Evolutionary conservation across 2,797 vertebrate species (phyloP).

Genomic region (Synaphobranchus kaupii): DNA sequence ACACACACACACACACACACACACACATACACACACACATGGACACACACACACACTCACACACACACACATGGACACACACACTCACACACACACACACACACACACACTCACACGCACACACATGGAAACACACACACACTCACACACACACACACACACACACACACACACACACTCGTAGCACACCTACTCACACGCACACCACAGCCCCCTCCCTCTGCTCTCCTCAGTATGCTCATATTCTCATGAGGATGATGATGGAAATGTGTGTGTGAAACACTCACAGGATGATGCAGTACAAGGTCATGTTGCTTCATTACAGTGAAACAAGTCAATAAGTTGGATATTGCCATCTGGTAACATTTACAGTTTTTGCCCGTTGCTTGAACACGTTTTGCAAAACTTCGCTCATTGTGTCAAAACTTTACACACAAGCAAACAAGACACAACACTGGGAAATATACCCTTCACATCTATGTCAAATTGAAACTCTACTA

Average conservation of each 20-base stretch:
- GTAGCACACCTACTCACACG: background rate
- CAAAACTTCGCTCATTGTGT: too few species aligned
- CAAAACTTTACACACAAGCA: too few species aligned
- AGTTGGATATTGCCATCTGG: background rate
- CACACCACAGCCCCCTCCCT: background rate
- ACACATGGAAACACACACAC: background rate
- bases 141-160: background rate
- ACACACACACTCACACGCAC: background rate
- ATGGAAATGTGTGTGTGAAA: slow-evolving; percentile 17
- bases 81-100: background rate
- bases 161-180: slow-evolving; percentile 27
- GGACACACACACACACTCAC: background rate
- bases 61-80: background rate
- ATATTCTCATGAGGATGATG: slow-evolving; percentile 38
- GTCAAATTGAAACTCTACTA: too few species aligned
- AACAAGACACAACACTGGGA: too few species aligned
- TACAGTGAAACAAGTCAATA: slow-evolving; percentile 8
- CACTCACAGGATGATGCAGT: background rate
- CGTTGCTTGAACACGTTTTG: too few species aligned
- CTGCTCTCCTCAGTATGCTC: slow-evolving; percentile 38
- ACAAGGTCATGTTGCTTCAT: background rate
- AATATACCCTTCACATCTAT: too few species aligned
- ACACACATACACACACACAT: background rate
- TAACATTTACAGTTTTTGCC: slow-evolving; percentile 15
- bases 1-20: background rate